phyloP scores from a whole-genome alignment of 2,113 vertebrate species.

The Stictonetta naevosa region DNA sequence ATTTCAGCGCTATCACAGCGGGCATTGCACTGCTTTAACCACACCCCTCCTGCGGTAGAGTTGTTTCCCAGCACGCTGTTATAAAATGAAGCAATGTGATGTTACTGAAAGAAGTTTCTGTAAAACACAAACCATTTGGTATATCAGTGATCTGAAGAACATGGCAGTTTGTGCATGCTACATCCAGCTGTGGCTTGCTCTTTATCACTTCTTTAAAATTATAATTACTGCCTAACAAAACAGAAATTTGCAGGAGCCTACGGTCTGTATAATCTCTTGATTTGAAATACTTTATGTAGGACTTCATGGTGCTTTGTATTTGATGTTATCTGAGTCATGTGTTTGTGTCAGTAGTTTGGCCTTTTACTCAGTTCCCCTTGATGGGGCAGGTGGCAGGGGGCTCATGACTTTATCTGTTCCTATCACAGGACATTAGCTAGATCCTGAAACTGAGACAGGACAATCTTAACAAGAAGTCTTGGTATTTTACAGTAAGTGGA shows the following conservation, averaged over 20 bases:
- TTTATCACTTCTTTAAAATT: neutral
- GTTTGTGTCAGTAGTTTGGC: neutral
- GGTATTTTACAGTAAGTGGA: neutral
- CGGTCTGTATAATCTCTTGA: neutral
- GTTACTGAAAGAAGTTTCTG: neutral
- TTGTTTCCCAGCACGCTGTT: neutral
- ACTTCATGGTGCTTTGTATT: neutral
- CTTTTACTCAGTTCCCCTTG: neutral
- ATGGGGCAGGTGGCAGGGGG: neutral
- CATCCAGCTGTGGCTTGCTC: neutral
- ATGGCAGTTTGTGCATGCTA: neutral
- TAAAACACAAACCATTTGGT: neutral
- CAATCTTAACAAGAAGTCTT: neutral
- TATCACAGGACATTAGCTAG: neutral
- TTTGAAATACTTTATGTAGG: neutral
- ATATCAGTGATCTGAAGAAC: neutral
- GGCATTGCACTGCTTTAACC: neutral
- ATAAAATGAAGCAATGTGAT: neutral
- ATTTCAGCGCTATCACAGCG: neutral
- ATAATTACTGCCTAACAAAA: neutral
- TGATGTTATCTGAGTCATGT: neutral
- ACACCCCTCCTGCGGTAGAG: neutral
- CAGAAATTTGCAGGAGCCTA: neutral
- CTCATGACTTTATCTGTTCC: neutral
- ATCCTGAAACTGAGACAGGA: neutral